Conservation (phyloP, 2,113 vertebrate genomes). For the Corythornis madagascariensis region DNA sequence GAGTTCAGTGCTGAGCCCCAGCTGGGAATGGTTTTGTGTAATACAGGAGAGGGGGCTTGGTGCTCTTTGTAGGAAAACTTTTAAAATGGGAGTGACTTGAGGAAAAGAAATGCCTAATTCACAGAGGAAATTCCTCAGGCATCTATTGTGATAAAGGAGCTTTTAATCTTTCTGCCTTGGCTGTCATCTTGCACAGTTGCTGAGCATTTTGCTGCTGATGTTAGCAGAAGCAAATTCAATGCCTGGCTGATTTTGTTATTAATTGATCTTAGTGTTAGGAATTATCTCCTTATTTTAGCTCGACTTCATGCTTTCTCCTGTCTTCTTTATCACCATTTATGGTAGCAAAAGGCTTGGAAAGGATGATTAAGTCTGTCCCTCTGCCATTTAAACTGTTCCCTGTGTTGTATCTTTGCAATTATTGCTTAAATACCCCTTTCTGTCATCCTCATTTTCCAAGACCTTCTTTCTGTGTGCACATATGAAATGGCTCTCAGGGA, state of each 20-base stretch:
- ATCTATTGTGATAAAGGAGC: neutral
- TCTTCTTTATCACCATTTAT: neutral
- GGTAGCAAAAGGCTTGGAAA: neutral
- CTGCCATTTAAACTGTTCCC: neutral
- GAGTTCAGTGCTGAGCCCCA: neutral
- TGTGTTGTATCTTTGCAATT: neutral
- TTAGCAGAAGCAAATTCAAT: slow-evolving; percentile 1
- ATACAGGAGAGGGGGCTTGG: neutral
- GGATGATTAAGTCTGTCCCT: neutral
- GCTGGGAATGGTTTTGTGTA: neutral
- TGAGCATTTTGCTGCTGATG: slow-evolving; percentile 14
- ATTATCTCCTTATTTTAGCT: slow-evolving; percentile 26
- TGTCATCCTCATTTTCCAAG: neutral
- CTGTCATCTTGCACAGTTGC: neutral
- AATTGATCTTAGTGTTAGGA: slow-evolving; percentile 14
- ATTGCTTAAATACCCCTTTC: neutral
- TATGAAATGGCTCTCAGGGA: neutral
- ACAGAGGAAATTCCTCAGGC: neutral
- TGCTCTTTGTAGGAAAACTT: neutral
- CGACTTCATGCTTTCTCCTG: neutral
- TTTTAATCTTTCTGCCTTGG: neutral
- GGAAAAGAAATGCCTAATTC: neutral
- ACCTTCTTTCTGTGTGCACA: neutral
- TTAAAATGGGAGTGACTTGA: neutral
- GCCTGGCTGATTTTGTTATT: slow-evolving; percentile 16